A percentile compares a stretch with the other conserved stretches of the same genome.
Evolutionary conservation across 2,113 vertebrate genomes (phyloP).

Genomic region (Oncorhynchus gorbuscha): DNA sequence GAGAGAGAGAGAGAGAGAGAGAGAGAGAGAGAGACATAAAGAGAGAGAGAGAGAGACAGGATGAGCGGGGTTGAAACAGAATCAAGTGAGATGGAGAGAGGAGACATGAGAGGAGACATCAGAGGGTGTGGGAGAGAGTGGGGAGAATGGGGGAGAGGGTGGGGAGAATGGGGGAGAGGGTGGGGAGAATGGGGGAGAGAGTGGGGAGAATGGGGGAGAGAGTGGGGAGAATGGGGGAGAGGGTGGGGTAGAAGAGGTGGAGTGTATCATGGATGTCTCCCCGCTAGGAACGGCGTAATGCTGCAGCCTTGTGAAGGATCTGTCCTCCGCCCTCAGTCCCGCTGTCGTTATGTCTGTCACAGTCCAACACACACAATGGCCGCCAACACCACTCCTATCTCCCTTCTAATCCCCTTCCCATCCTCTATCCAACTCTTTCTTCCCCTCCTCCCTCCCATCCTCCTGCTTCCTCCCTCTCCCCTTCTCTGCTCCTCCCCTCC

Average conservation of each 20-base stretch:
- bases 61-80: slow-evolving; percentile 41
- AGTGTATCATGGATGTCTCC: too few relatives aligned
- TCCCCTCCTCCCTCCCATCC: slow-evolving; percentile 1
- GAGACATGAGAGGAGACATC: neutral
- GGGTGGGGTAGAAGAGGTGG: too few relatives aligned
- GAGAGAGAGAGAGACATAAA: neutral
- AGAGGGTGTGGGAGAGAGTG: neutral
- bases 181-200: neutral
- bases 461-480: slow-evolving; percentile 18
- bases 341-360: slow-evolving; percentile 38
- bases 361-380: slow-evolving; percentile 19
- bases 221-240: neutral
- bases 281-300: neutral
- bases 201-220: neutral
- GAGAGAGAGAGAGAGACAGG: neutral
- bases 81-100: slow-evolving; percentile 4
- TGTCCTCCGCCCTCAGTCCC: slow-evolving; percentile 9
- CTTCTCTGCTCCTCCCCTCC: slow-evolving; percentile 9
- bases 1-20: neutral
- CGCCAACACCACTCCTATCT: neutral
- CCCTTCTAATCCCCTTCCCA: neutral
- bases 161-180: too few relatives aligned
- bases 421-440: too few relatives aligned
- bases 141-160: neutral
- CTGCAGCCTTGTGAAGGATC: neutral